phyloP scores from a whole-genome alignment of 2,888 invertebrate genomes.

The Argyresthia albistria region DNA sequence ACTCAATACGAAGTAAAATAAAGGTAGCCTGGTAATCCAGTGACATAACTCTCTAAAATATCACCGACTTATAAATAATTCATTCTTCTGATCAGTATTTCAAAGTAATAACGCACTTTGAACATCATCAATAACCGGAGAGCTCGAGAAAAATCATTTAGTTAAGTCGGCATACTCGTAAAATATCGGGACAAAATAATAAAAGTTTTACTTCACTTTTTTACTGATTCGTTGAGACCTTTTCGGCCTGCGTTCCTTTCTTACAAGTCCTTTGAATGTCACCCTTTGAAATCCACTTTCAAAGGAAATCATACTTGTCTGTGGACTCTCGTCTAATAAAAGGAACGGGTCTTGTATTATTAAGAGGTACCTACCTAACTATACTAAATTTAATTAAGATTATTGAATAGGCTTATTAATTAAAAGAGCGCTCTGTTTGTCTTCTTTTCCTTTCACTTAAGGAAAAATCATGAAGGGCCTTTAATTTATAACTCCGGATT shows the following conservation, averaged over 20 bases:
- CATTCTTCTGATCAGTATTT: too few species aligned
- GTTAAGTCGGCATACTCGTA: too few species aligned
- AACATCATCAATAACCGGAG: not conserved
- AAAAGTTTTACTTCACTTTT: not conserved
- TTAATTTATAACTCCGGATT: not conserved
- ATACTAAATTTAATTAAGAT: slow-evolving; percentile 21
- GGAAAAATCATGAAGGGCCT: not conserved
- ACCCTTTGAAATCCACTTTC: not conserved
- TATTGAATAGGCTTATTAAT: slow-evolving; percentile 44
- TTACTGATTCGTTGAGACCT: not conserved
- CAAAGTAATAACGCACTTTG: too few species aligned
- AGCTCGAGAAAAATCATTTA: too few species aligned
- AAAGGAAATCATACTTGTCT: not conserved
- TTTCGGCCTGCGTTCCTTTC: not conserved
- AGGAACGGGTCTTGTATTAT: not conserved
- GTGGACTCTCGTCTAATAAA: not conserved
- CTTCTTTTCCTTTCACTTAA: not conserved
- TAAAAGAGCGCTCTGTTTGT: not conserved
- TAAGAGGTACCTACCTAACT: not conserved
- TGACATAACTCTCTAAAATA: too few species aligned
- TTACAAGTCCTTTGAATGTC: not conserved
- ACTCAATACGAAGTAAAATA: too few species aligned
- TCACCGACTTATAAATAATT: too few species aligned
- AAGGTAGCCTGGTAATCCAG: too few species aligned
- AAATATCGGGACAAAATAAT: not conserved